Percentiles rank a stretch among this genome's conserved stretches.
phyloP scores from a whole-genome alignment of 2,888 invertebrate genomes.

The Drosophila fungiperda region DNA sequence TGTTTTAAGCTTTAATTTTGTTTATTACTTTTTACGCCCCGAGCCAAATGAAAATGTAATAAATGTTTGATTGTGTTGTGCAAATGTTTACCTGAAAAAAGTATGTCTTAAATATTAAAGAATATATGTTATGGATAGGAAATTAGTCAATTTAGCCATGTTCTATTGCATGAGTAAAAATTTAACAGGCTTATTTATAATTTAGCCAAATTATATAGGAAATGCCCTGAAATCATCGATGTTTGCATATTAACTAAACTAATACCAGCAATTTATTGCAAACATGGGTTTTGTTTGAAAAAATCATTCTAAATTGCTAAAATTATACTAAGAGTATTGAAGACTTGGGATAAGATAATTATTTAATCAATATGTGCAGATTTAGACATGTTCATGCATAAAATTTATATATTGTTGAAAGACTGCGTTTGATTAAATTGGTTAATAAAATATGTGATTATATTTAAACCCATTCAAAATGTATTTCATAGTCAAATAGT shows the following conservation, averaged over 20 bases:
- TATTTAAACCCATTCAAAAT: no score
- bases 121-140: neutral
- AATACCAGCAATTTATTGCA: neutral
- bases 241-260: neutral
- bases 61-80: neutral
- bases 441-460: neutral
- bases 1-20: neutral
- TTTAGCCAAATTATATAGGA: neutral
- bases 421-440: neutral
- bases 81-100: neutral
- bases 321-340: neutral
- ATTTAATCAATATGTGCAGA: neutral
- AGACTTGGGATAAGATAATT: neutral
- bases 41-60: neutral
- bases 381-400: neutral
- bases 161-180: neutral
- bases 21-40: no score
- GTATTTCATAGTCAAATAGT: no score
- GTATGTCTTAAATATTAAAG: neutral
- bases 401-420: neutral
- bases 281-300: neutral
- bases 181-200: neutral
- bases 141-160: neutral
- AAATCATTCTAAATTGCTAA: neutral
- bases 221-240: neutral